Percentiles rank a stretch among this genome's conserved stretches.
These are phyloP conservation scores for Hyperoplus lanceolatus DNA, from an alignment of 2,797 vertebrate species.

Conservation along the genomic window DNA sequence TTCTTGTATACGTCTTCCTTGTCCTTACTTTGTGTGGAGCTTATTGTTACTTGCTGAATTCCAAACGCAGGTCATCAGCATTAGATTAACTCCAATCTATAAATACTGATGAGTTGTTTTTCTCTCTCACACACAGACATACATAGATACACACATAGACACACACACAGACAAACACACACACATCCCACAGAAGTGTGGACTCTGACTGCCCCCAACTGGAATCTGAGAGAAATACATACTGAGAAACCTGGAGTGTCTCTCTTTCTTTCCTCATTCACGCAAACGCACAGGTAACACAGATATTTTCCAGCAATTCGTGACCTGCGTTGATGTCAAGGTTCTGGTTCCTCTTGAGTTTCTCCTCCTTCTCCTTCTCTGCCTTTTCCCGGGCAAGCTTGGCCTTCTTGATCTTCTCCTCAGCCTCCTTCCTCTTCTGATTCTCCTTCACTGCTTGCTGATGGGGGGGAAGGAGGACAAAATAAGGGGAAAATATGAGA, in stretches of 20 bases:
- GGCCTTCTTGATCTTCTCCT: slow-evolving; percentile 89
- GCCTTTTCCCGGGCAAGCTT: slow-evolving; percentile 90
- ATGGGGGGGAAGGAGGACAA: background rate
- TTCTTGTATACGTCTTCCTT: slow-evolving; percentile 25
- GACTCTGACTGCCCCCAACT: slow-evolving; percentile 83
- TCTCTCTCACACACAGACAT: background rate
- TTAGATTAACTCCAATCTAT: slow-evolving; percentile 76
- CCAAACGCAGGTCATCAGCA: slow-evolving; percentile 68
- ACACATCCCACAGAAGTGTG: slow-evolving; percentile 55
- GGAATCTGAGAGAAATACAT: slow-evolving; percentile 72
- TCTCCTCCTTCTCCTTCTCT: slow-evolving; percentile 89
- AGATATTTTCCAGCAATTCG: slow-evolving; percentile 24
- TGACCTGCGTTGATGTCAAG: slow-evolving; percentile 89
- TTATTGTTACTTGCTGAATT: slow-evolving; percentile 50
- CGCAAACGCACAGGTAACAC: slow-evolving; percentile 11
- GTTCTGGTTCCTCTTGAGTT: slow-evolving; percentile 87
- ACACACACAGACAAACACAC: slow-evolving; percentile 39
- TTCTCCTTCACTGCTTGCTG: slow-evolving; percentile 91
- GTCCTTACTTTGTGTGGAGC: slow-evolving; percentile 44
- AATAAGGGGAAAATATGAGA: background rate
- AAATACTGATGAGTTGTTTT: slow-evolving; percentile 55
- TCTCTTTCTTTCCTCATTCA: slow-evolving; percentile 8
- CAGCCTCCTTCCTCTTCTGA: slow-evolving; percentile 88
- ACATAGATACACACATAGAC: slow-evolving; percentile 14
- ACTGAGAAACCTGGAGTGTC: slow-evolving; percentile 12